Conservation (phyloP, 2,113 vertebrate genomes). For the Strix uralensis region DNA sequence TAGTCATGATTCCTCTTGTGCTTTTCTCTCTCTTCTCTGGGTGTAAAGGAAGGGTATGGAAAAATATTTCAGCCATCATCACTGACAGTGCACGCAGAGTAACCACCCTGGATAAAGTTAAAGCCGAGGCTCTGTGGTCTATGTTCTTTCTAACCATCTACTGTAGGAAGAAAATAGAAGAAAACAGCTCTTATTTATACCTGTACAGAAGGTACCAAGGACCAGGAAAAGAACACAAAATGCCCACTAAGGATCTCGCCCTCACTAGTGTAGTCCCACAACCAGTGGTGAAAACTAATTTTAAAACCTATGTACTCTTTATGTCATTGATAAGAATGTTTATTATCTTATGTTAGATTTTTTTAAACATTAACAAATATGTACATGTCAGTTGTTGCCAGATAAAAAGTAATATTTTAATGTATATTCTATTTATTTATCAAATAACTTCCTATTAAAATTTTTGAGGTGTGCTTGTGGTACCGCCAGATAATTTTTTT, state of each 20-base stretch:
- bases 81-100: neutral
- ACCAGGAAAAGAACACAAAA: neutral
- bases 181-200: neutral
- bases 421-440: neutral
- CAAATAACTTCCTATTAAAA: slow-evolving; percentile 10
- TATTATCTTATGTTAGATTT: neutral
- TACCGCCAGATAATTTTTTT: slow-evolving; percentile 35
- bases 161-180: neutral
- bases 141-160: neutral
- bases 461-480: neutral
- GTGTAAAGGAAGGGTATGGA: neutral
- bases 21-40: neutral
- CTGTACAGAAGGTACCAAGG: neutral
- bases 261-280: neutral
- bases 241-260: neutral
- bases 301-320: neutral
- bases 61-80: neutral
- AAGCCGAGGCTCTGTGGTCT: neutral
- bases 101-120: neutral
- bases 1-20: neutral
- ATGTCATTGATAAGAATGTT: neutral
- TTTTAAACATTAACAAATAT: neutral
- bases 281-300: neutral
- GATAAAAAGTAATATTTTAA: neutral
- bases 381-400: neutral